Conservation (phyloP, 2,797 vertebrate species). For the Enteromius fasciolatus region DNA sequence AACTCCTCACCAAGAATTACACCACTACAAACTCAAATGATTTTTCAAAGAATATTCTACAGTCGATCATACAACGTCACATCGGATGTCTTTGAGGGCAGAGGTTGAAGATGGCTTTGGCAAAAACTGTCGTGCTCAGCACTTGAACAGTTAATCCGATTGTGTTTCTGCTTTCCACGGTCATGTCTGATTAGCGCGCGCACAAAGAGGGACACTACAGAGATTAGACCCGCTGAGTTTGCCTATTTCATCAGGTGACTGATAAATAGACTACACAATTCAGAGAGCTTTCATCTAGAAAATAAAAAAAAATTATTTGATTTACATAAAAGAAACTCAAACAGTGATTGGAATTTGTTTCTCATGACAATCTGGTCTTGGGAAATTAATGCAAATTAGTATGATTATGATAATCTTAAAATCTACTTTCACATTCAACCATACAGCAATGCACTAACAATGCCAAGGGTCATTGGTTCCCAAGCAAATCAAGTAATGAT, state of each 20-base stretch:
- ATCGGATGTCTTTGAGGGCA: conserved; percentile 28
- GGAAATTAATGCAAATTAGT: neutral
- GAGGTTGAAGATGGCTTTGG: conserved; percentile 45
- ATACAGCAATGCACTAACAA: neutral
- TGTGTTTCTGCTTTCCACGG: conserved; percentile 73
- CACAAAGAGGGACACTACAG: conserved; percentile 45
- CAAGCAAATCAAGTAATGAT: neutral
- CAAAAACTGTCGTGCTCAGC: conserved; percentile 68
- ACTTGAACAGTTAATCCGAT: conserved; percentile 83
- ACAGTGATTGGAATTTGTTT: neutral
- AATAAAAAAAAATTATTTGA: neutral
- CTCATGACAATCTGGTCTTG: neutral
- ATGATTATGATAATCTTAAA: neutral
- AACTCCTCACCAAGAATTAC: neutral
- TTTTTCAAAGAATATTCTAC: neutral
- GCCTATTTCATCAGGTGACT: neutral
- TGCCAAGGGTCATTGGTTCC: neutral
- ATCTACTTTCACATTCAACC: neutral
- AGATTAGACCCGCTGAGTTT: conserved; percentile 56
- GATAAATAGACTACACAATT: neutral
- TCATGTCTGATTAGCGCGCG: conserved; percentile 79
- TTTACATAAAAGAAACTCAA: neutral
- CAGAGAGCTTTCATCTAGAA: neutral
- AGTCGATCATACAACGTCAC: conserved; percentile 16
- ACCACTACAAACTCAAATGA: neutral